Evolutionary conservation across 1,140 invertebrate species (phyloP).

Genomic region (Augochlora pura): DNA sequence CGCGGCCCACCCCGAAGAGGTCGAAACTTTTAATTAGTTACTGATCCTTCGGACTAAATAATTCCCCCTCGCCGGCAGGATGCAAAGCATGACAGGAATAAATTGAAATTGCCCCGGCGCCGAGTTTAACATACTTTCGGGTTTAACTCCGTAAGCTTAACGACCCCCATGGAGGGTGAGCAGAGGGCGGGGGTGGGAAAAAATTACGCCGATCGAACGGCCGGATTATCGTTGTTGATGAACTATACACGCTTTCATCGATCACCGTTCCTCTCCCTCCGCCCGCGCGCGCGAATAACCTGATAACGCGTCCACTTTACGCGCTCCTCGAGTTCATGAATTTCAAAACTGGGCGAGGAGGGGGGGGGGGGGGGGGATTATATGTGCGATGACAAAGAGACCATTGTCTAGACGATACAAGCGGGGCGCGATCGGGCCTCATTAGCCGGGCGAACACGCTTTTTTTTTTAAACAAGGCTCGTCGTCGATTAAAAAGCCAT

Average conservation of each 20-base stretch:
- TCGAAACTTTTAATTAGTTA: constrained; percentile 74
- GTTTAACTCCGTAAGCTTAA: constrained; percentile 32
- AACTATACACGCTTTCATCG: background rate
- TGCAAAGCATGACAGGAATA: constrained; percentile 58
- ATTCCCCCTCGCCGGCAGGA: constrained; percentile 26
- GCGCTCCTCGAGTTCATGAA: background rate
- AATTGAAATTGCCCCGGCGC: constrained; percentile 59
- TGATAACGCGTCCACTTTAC: background rate
- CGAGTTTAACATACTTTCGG: constrained; percentile 49
- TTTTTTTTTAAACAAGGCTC: background rate
- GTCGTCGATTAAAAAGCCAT: too few relatives aligned
- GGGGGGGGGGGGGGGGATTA: background rate
- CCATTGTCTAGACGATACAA: background rate
- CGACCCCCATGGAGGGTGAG: background rate
- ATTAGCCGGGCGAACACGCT: background rate
- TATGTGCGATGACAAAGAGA: background rate
- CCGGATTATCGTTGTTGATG: constrained; percentile 1
- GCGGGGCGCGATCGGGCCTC: too few relatives aligned
- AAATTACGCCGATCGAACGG: constrained; percentile 6
- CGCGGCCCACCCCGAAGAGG: constrained; percentile 25
- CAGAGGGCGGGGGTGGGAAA: background rate
- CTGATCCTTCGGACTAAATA: constrained; percentile 62
- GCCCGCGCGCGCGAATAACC: background rate
- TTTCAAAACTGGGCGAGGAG: background rate
- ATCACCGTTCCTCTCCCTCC: too few relatives aligned